phyloP scores from a whole-genome alignment of 2,113 vertebrate species.

The Psittacula cyanocephala region DNA sequence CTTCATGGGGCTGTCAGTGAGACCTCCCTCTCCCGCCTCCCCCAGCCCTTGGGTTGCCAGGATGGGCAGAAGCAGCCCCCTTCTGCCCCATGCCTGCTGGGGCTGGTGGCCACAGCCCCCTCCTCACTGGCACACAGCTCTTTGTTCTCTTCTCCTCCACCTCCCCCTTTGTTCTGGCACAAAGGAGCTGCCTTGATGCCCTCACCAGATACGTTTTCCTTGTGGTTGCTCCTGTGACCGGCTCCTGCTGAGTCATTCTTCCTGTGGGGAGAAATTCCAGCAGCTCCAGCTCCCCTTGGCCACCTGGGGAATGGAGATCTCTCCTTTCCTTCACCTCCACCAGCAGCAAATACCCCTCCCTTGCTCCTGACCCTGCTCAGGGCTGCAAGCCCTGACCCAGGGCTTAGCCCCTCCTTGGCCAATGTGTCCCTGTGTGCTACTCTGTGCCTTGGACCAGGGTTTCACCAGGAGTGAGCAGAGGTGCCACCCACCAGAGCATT shows the following conservation, averaged over 20 bases:
- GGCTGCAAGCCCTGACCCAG: background rate
- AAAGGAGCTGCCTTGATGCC: background rate
- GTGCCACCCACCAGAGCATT: fast-evolving
- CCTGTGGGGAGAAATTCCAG: background rate
- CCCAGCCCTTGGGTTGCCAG: background rate
- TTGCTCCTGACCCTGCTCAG: background rate
- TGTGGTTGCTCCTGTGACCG: background rate
- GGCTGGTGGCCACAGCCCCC: background rate
- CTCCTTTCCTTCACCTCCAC: background rate
- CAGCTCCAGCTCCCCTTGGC: background rate
- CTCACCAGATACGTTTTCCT: background rate
- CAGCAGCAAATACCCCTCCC: background rate
- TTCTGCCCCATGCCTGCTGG: background rate
- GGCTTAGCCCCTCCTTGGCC: background rate
- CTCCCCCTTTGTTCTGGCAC: background rate
- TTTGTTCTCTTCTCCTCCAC: background rate
- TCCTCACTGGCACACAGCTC: background rate
- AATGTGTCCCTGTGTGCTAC: background rate
- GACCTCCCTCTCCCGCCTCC: background rate
- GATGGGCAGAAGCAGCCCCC: background rate
- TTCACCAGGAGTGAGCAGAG: background rate
- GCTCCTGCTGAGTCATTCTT: background rate
- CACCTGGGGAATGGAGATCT: background rate
- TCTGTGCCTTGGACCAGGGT: background rate
- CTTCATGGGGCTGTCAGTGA: background rate